Percentiles rank a stretch among this genome's conserved stretches.
These are phyloP conservation scores for Doryteuthis pealeii DNA, from an alignment of 1,140 invertebrate species.

Conservation along the genomic window DNA sequence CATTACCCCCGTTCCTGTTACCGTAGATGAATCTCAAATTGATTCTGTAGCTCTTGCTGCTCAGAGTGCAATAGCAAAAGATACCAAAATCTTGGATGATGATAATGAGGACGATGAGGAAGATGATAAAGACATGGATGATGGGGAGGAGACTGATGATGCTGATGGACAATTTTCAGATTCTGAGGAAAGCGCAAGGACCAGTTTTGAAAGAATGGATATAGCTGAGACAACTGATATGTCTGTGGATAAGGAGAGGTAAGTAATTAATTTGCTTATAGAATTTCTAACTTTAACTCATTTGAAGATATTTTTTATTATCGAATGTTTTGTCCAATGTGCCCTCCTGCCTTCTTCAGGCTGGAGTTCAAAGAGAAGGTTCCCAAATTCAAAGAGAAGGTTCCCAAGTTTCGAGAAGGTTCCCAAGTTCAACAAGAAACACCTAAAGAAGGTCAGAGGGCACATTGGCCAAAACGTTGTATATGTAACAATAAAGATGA, in stretches of 20 bases:
- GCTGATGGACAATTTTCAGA: conserved; percentile 16
- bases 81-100: conserved; percentile 45
- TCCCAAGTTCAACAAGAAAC: too few species aligned
- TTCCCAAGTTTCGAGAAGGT: too few species aligned
- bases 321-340: too few species aligned
- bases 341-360: too few species aligned
- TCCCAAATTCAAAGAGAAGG: too few species aligned
- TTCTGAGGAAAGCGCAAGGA: conserved; percentile 4
- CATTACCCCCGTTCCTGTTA: conserved; percentile 72
- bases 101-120: conserved; percentile 34
- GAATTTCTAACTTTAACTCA: too few species aligned
- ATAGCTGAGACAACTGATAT: not conserved
- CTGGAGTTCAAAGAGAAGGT: too few species aligned
- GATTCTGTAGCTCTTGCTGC: conserved; percentile 70
- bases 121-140: conserved; percentile 29
- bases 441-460: too few species aligned
- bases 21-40: conserved; percentile 72
- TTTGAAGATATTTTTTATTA: not conserved
- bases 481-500: too few species aligned
- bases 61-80: conserved; percentile 51
- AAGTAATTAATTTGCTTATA: too few species aligned
- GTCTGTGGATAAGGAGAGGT: not conserved
- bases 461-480: too few species aligned
- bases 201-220: conserved; percentile 11
- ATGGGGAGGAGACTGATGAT: conserved; percentile 34